Evolutionary conservation across 1,140 invertebrate genomes (phyloP), one percentile per base, ranked within the genome.

Genomic region (Lutraria rhynchaena): DNA sequence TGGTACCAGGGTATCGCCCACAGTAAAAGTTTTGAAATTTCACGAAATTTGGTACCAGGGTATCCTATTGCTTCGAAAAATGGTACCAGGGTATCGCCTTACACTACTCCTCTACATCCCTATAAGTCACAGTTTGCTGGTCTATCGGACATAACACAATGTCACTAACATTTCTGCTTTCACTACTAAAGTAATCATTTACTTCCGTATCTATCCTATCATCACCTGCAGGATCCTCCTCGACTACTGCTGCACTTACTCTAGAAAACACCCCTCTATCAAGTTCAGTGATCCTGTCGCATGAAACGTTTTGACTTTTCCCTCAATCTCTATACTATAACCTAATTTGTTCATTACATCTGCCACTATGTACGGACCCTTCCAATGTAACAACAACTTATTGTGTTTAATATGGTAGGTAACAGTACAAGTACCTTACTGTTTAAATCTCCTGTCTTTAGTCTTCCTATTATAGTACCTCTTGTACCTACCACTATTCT

Each of bases 281-380:
- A 19, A 27, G 15, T 22, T 27, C 27, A 5, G 55, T 5, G 19
- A 13, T 27, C 24, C 81, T 5, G 15, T 58, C 46, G 55, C 35
- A 82, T 81, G 65, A 69, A 53, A 82, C 7, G 51, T 35, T 67
- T 83, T 86, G 17, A 69, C 41, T n/a, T 83, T 82, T 0, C 49
- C 51, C 13, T 35, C 37, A 9, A 87, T 35, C 15, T 78, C 37
- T 17, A 82, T 27, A n/a, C 22, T 31, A 49, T 83, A 85, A 46
- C 81, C 74, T 9, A 41, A 31, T 9, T 33, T 24, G n/a, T 57
- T 41, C 13, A 70, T 2, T 17, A 49, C 53, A 7, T 67, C 70
- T 19, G 31, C 15, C 13, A 83, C 51, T 35, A 5, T 57, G 53
- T 31, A 70, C 44, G 37, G 49, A 46, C 71, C 71, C 58, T 67